Conservation (phyloP, 2,888 invertebrate species). For the Papilio elwesi region DNA sequence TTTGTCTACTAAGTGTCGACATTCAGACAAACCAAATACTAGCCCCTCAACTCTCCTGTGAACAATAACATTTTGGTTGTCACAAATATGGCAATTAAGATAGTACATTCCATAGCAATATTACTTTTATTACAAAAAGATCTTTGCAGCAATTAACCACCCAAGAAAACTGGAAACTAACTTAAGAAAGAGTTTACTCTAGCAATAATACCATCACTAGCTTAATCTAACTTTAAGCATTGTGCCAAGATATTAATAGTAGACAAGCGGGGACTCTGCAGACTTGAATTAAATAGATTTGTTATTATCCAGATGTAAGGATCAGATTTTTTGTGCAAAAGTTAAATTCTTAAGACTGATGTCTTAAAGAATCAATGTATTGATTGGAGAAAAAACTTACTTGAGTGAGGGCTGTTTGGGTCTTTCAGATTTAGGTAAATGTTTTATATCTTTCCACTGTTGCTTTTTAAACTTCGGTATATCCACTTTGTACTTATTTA, state of each 20-base stretch:
- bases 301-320: too few relatives aligned
- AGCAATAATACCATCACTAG: too few relatives aligned
- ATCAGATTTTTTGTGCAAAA: not conserved
- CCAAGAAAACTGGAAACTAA: too few relatives aligned
- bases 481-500: constrained; percentile 60
- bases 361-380: not conserved
- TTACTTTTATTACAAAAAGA: too few relatives aligned
- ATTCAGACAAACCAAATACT: constrained; percentile 72
- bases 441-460: constrained; percentile 70
- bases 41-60: constrained; percentile 70
- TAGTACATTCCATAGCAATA: too few relatives aligned
- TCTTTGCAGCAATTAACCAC: too few relatives aligned
- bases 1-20: constrained; percentile 55
- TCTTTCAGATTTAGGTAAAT: constrained; percentile 68
- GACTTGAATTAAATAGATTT: too few relatives aligned
- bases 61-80: constrained; percentile 42
- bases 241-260: too few relatives aligned
- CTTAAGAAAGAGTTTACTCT: too few relatives aligned
- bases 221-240: too few relatives aligned
- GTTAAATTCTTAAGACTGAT: not conserved
- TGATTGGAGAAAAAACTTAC: constrained; percentile 17
- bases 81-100: too few relatives aligned
- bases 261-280: too few relatives aligned
- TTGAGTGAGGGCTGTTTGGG: constrained; percentile 63
- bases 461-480: constrained; percentile 67